Conservation (phyloP, 2,113 vertebrate species). For the Haemorhous mexicanus region DNA sequence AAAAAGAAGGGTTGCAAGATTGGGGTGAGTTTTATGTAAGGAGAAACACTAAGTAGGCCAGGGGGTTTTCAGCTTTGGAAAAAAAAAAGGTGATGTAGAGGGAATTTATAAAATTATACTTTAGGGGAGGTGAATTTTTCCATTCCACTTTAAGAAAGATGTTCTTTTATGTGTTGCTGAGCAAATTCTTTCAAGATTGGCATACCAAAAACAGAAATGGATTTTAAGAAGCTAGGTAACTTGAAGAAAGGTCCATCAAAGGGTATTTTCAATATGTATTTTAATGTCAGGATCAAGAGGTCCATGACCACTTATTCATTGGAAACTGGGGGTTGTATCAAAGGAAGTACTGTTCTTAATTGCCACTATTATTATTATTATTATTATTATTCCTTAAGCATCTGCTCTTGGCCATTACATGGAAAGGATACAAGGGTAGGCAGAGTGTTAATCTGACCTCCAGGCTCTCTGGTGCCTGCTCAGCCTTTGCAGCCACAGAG, state of each 20-base stretch:
- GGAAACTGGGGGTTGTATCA: background rate
- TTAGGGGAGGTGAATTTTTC: background rate
- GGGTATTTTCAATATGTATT: background rate
- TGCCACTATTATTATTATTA: background rate
- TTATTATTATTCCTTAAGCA: background rate
- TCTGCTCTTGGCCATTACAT: background rate
- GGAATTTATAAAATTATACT: background rate
- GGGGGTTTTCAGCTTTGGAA: background rate
- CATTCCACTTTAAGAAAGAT: background rate
- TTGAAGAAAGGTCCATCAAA: background rate
- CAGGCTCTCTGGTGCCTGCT: background rate
- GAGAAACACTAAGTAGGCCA: background rate
- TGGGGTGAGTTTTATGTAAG: background rate
- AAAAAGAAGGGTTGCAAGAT: background rate
- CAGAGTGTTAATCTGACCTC: background rate
- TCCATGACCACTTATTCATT: background rate
- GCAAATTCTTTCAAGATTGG: background rate
- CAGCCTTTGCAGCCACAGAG: background rate
- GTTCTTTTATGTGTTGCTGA: background rate
- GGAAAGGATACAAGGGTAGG: background rate
- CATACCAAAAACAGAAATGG: background rate
- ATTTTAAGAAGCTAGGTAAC: background rate
- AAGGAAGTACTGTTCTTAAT: background rate
- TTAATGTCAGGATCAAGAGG: background rate
- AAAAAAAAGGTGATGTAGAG: background rate